phyloP scores from a whole-genome alignment of 2,113 vertebrate genomes.

The Kryptolebias marmoratus region DNA sequence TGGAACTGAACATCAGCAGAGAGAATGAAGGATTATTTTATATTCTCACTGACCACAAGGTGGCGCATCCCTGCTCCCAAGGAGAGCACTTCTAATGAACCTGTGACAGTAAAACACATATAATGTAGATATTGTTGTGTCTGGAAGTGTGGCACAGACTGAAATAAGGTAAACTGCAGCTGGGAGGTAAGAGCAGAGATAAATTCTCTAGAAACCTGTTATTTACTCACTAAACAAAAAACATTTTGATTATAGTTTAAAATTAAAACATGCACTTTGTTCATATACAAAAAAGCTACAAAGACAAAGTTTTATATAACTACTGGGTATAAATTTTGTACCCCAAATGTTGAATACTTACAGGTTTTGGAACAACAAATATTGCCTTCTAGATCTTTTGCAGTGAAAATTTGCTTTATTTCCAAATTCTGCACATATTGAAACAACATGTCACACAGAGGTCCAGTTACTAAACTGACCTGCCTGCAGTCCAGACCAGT shows the following conservation, averaged over 20 bases:
- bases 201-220: no score
- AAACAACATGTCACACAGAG: neutral
- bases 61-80: slow-evolving; percentile 37
- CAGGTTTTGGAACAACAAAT: no score
- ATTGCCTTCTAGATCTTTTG: no score
- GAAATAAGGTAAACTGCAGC: no score
- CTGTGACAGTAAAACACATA: neutral
- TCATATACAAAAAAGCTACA: no score
- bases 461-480: neutral
- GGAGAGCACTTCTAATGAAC: neutral
- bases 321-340: neutral
- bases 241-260: no score
- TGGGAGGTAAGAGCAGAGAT: no score
- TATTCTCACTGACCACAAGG: slow-evolving; percentile 58
- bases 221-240: no score
- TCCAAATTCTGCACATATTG: neutral
- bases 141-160: no score
- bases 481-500: neutral
- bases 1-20: neutral
- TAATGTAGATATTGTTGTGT: neutral
- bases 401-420: no score
- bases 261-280: no score
- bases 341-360: neutral
- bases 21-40: neutral
- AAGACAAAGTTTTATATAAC: neutral